These are phyloP conservation scores for Dendroctonus valens DNA, from an alignment of 1,140 invertebrate genomes.

Conservation along the genomic window DNA sequence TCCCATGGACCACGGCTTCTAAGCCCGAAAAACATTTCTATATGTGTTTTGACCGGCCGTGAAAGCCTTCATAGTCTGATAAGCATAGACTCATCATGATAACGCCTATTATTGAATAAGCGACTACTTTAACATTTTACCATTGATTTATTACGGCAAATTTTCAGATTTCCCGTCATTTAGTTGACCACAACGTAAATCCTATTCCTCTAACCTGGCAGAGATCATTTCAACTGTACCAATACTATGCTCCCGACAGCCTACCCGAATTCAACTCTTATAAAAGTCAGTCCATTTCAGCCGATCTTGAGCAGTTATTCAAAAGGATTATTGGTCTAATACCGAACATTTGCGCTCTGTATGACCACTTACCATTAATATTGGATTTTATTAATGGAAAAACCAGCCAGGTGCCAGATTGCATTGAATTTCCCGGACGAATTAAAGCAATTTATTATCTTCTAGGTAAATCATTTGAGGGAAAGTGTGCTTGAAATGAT, in stretches of 20 bases:
- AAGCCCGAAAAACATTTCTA: too few species aligned
- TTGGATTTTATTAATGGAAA: constrained; percentile 66
- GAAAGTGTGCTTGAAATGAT: neutral
- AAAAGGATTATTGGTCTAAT: constrained; percentile 72
- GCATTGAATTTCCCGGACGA: constrained; percentile 46
- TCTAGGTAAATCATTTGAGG: constrained; percentile 54
- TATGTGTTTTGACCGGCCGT: too few species aligned
- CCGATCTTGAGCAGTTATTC: constrained; percentile 76
- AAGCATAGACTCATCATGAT: too few species aligned
- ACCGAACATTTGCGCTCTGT: constrained; percentile 65
- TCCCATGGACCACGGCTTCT: too few species aligned
- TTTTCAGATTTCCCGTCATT: constrained; percentile 57
- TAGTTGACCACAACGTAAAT: constrained; percentile 76
- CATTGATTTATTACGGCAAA: neutral
- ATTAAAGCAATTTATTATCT: constrained; percentile 77
- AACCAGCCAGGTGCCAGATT: constrained; percentile 54
- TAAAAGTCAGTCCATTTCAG: constrained; percentile 66
- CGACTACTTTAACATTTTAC: too few species aligned
- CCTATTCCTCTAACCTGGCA: constrained; percentile 76
- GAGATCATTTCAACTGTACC: constrained; percentile 73
- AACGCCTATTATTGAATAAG: too few species aligned
- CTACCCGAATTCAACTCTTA: constrained; percentile 84
- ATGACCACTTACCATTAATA: constrained; percentile 59
- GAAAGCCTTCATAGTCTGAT: too few species aligned
- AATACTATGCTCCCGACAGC: constrained; percentile 77